A percentile compares a stretch with the other conserved stretches of the same genome.
Conservation (phyloP, 2,888 invertebrate species). For the Magallana nippona region DNA sequence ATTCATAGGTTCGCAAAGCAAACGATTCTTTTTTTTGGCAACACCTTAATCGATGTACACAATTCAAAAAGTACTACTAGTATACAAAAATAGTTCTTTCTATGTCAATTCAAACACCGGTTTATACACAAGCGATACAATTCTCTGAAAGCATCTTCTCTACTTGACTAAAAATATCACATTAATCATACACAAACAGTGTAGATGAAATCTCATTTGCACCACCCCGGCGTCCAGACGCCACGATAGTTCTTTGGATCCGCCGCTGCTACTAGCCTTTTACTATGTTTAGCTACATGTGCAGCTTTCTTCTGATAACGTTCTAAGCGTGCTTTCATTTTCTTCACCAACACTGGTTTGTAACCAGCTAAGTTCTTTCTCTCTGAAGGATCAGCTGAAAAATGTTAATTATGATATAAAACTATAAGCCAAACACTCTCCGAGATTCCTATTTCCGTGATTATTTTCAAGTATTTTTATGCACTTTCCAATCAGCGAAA, state of each 20-base stretch:
- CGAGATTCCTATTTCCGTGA: too few relatives aligned
- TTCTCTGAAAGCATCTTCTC: too few relatives aligned
- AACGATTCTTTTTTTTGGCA: too few relatives aligned
- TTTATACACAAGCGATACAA: not conserved
- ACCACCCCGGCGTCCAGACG: conserved; percentile 55
- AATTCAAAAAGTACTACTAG: too few relatives aligned
- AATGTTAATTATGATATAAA: not conserved
- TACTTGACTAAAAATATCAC: too few relatives aligned
- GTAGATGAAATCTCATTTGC: conserved; percentile 20
- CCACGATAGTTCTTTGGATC: conserved; percentile 43
- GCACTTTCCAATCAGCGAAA: too few relatives aligned
- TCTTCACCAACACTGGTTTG: conserved; percentile 40
- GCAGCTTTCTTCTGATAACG: conserved; percentile 41
- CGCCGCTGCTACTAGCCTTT: not conserved
- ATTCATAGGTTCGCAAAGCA: too few relatives aligned
- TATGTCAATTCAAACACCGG: not conserved
- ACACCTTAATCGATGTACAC: too few relatives aligned
- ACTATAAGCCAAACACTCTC: too few relatives aligned
- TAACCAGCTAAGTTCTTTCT: conserved; percentile 46
- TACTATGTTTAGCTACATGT: not conserved
- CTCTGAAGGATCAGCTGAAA: conserved; percentile 54
- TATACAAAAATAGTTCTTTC: not conserved
- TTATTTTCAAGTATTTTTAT: too few relatives aligned
- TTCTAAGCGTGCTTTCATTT: conserved; percentile 46
- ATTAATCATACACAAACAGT: too few relatives aligned